phyloP scores from a whole-genome alignment of 2,888 invertebrate species.

The Polydrusus tereticollis region DNA sequence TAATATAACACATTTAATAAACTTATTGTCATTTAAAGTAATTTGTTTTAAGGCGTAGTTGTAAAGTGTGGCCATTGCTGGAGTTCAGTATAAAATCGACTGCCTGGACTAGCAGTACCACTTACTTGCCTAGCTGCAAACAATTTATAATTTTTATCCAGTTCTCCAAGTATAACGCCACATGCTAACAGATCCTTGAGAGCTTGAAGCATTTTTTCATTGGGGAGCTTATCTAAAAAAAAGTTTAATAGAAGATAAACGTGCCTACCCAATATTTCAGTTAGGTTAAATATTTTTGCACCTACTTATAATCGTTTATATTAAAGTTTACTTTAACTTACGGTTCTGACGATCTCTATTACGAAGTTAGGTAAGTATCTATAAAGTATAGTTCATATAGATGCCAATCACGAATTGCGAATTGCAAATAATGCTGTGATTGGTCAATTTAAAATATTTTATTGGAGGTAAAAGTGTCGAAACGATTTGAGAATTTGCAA shows the following conservation, averaged over 20 bases:
- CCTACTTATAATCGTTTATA: too few relatives aligned
- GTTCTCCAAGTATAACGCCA: constrained; percentile 66
- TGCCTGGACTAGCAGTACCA: constrained; percentile 71
- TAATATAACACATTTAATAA: background rate
- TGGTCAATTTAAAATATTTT: too few relatives aligned
- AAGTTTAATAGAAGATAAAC: too few relatives aligned
- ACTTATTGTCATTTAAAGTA: background rate
- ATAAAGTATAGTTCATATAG: too few relatives aligned
- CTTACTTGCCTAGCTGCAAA: constrained; percentile 71
- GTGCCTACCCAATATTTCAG: constrained; percentile 12
- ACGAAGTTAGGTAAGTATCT: too few relatives aligned
- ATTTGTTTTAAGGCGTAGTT: constrained; percentile 43
- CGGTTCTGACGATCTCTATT: too few relatives aligned
- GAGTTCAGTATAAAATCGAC: constrained; percentile 68
- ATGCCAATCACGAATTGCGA: too few relatives aligned
- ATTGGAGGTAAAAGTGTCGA: too few relatives aligned
- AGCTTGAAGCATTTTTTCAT: constrained; percentile 65
- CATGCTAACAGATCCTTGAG: constrained; percentile 69
- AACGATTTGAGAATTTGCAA: too few relatives aligned
- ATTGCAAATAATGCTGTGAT: too few relatives aligned
- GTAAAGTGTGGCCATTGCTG: constrained; percentile 69
- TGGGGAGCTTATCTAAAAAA: constrained; percentile 66
- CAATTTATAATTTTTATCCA: constrained; percentile 68
- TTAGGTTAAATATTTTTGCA: too few relatives aligned
- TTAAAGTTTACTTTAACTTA: too few relatives aligned